Conservation (phyloP, 2,888 invertebrate genomes). For the Apamea epomidion region DNA sequence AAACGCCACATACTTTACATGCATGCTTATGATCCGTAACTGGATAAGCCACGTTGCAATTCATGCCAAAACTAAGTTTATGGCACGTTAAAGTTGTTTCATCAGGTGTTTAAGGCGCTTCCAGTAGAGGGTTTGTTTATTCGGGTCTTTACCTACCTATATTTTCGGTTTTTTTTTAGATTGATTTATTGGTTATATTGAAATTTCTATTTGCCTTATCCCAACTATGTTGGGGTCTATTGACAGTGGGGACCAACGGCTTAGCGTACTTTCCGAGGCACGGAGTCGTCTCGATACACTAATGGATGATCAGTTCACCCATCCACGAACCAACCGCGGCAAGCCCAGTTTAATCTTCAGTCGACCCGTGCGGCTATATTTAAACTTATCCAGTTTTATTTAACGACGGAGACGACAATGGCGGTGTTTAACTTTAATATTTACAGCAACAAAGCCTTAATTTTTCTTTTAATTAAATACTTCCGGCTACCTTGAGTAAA, state of each 20-base stretch:
- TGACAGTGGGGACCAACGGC: not conserved
- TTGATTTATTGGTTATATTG: not conserved
- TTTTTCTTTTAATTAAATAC: constrained; percentile 49
- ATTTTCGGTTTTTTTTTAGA: no score
- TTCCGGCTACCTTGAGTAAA: constrained; percentile 45
- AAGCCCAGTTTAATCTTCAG: not conserved
- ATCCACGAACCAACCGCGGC: not conserved
- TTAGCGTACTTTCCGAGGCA: not conserved
- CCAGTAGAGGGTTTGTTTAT: not conserved
- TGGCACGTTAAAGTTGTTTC: not conserved
- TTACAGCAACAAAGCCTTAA: constrained; percentile 37
- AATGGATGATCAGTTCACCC: not conserved
- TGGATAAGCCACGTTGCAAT: constrained; percentile 37
- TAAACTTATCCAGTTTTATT: not conserved
- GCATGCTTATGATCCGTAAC: constrained; percentile 22
- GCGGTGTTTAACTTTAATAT: not conserved
- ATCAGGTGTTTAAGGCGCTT: not conserved
- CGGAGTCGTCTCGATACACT: not conserved
- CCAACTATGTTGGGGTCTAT: not conserved
- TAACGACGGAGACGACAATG: not conserved
- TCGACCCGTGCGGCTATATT: not conserved
- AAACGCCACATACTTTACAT: constrained; percentile 33
- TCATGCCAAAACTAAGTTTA: constrained; percentile 16
- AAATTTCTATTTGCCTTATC: not conserved
- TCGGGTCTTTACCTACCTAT: not conserved